Evolutionary conservation across 92 coral and sea anemone species (phyloP).

Genomic region (Actinostola sp.): DNA sequence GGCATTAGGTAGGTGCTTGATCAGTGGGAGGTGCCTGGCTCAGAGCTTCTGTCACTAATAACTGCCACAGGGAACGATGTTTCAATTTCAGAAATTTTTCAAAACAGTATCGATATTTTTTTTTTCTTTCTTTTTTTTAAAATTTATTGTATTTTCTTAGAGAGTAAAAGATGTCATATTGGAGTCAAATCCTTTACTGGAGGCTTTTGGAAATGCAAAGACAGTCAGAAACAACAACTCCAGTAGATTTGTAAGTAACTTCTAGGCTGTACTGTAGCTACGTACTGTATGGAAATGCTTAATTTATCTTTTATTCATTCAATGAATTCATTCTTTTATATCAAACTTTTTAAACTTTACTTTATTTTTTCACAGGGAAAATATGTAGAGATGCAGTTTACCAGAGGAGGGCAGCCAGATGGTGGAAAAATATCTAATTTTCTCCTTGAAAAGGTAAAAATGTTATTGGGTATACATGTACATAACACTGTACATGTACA

Average conservation of each 20-base stretch:
- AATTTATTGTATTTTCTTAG: constrained; percentile 2
- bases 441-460: constrained; percentile 84
- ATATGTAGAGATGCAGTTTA: constrained; percentile 98
- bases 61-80: no score
- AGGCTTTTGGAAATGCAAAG: constrained; percentile 99
- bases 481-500: neutral
- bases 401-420: constrained; percentile 97
- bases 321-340: neutral
- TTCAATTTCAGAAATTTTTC: neutral
- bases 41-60: no score
- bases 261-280: no score
- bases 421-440: constrained; percentile 98
- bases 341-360: no score
- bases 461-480: neutral
- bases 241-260: constrained; percentile 93
- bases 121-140: neutral
- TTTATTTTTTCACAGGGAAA: constrained; percentile 81
- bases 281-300: neutral
- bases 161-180: constrained; percentile 88
- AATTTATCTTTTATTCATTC: neutral
- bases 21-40: no score
- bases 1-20: no score
- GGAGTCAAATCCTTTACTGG: constrained; percentile 96
- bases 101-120: neutral
- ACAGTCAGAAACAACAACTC: constrained; percentile 99